These are phyloP conservation scores for Myotis pilosus DNA, from an alignment of 2,797 vertebrate species.

Conservation along the genomic window DNA sequence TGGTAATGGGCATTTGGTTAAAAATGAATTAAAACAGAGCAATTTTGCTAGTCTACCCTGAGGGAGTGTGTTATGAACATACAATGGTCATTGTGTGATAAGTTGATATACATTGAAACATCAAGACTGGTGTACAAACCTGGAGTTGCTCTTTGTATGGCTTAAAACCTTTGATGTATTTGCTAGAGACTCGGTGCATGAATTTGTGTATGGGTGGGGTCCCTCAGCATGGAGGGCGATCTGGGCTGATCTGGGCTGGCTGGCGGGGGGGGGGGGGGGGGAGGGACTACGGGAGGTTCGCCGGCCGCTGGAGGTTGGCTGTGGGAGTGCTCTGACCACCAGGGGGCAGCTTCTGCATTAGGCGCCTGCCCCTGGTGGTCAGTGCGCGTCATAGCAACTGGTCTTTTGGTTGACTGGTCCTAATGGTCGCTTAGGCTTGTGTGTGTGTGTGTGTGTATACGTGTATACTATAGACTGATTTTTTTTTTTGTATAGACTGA, in stretches of 20 bases:
- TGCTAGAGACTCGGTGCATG: neutral
- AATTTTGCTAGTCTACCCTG: neutral
- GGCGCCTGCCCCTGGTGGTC: too few species aligned
- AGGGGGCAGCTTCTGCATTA: too few species aligned
- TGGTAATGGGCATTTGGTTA: constrained; percentile 67
- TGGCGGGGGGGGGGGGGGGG: neutral
- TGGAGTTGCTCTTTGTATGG: neutral
- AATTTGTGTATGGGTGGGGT: too few species aligned
- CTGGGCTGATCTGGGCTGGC: too few species aligned
- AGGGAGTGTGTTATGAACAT: neutral
- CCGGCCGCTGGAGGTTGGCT: too few species aligned
- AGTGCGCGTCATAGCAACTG: too few species aligned
- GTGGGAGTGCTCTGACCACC: too few species aligned
- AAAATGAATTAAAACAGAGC: constrained; percentile 62
- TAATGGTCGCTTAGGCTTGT: too few species aligned
- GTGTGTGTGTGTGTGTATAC: too few species aligned
- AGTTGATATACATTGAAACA: neutral
- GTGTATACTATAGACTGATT: too few species aligned
- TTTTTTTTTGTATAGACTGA: neutral
- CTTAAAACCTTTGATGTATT: neutral
- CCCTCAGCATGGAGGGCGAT: too few species aligned
- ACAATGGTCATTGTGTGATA: neutral
- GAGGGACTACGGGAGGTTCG: neutral
- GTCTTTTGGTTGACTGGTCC: too few species aligned
- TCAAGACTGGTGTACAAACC: constrained; percentile 17